These are phyloP conservation scores for Thamnaconus septentrionalis DNA, from an alignment of 2,113 vertebrate genomes.

Conservation along the genomic window DNA sequence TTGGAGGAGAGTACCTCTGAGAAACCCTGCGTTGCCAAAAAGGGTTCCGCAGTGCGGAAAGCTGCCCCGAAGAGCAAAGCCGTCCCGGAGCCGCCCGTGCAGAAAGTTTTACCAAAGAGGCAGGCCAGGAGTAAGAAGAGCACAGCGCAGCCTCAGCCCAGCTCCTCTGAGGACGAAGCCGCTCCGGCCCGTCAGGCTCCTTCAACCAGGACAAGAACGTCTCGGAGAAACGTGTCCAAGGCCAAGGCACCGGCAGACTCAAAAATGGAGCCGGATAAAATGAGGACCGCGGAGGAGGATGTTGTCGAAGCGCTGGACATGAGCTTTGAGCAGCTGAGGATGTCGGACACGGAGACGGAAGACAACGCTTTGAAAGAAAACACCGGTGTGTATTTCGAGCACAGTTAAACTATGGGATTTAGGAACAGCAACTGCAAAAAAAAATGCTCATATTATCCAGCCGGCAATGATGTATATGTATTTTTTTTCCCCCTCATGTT, in stretches of 20 bases:
- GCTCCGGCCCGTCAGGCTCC: conserved; percentile 12
- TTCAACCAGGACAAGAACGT: conserved; percentile 37
- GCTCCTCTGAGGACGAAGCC: conserved; percentile 57
- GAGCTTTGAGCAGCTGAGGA: conserved; percentile 77
- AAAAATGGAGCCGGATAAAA: conserved; percentile 72
- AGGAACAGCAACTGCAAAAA: not conserved
- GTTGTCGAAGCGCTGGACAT: conserved; percentile 57
- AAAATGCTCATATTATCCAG: not conserved
- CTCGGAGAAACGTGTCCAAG: conserved; percentile 21
- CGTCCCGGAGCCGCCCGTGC: conserved; percentile 14
- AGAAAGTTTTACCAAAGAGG: conserved; percentile 35
- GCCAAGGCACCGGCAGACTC: conserved; percentile 8
- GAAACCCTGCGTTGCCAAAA: conserved; percentile 37
- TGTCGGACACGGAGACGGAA: conserved; percentile 78
- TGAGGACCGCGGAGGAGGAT: conserved; percentile 77
- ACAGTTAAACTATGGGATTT: not conserved
- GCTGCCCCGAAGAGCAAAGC: conserved; percentile 27
- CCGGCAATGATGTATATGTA: not conserved
- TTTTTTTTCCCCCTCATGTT: conserved; percentile 13
- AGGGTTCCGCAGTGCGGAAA: conserved; percentile 27
- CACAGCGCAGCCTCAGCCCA: not conserved
- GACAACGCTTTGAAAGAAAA: conserved; percentile 44
- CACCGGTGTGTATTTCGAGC: conserved; percentile 24
- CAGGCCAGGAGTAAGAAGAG: conserved; percentile 49
- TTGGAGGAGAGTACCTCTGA: conserved; percentile 59